These are phyloP conservation scores for Manis javanica DNA, from an alignment of 2,797 vertebrate species.

Conservation along the genomic window DNA sequence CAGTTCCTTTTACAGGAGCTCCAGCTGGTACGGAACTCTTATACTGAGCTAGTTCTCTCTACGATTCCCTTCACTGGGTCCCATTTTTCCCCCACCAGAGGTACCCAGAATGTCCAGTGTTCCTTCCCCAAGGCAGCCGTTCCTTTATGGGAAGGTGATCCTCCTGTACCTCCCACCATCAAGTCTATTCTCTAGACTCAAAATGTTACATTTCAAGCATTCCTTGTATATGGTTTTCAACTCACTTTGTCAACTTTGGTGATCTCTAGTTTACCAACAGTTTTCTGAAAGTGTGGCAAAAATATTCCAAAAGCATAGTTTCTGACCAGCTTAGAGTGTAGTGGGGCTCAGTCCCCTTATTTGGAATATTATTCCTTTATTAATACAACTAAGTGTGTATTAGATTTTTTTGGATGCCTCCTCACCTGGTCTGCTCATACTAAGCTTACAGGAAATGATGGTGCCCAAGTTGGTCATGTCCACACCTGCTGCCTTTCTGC, in stretches of 20 bases:
- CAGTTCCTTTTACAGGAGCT: not conserved
- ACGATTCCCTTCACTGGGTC: not conserved
- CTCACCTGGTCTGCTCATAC: not conserved
- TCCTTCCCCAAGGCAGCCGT: not conserved
- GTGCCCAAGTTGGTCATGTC: not conserved
- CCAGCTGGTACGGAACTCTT: not conserved
- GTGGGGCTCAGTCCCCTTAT: not conserved
- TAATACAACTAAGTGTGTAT: not conserved
- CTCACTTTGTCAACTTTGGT: not conserved
- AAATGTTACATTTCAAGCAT: not conserved
- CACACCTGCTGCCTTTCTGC: not conserved
- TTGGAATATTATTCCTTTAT: not conserved
- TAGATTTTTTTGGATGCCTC: not conserved
- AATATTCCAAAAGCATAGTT: not conserved
- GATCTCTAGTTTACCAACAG: not conserved
- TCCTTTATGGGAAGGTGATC: not conserved
- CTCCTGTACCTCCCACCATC: not conserved
- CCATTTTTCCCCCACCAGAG: not conserved
- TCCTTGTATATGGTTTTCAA: not conserved
- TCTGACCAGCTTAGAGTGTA: not conserved
- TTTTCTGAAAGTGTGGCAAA: not conserved
- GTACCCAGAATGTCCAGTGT: not conserved
- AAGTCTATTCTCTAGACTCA: not conserved
- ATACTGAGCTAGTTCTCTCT: not conserved
- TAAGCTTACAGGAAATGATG: not conserved